Base-by-base conservation (phyloP, 2,888 invertebrate genomes). In the Phytoseiulus persimilis region DNA sequence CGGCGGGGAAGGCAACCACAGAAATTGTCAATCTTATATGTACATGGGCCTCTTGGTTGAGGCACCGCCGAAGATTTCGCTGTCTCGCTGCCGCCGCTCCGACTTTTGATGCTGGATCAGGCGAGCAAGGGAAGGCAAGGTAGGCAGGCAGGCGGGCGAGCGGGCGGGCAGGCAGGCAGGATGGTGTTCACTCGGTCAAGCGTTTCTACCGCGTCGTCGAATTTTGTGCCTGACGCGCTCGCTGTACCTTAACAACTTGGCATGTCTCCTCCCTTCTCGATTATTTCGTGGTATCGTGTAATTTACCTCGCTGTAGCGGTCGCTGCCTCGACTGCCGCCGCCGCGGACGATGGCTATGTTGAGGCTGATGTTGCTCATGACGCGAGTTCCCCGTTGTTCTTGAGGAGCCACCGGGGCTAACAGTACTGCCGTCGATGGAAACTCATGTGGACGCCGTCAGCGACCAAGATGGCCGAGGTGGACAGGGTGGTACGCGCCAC, bases 51-150 rank as follows among this genome's bases (percentile, higher is more conserved):
- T 65, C 65, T 65, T 65, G 65, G 23, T 65, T 65, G 65, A 65
- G 65, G 65, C 65, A 65, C 65, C 65, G 65, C 65, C 65, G 65
- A 65, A 65, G 65, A 65, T 65, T 65, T 65, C 65, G 65, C 65
- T 65, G 65, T 65, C 65, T 65, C 18, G 65, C 65, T 65, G 65
- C 65, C 28, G 65, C 65, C 18, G 65, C 65, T 65, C 18, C 65
- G 18, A 65, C 65, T 65, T 28, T 65, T 28, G 65, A 65, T 65
- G 65, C 65, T 23, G 65, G 65, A 65, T 65, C 65, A 65, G 65
- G 18, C 65, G 65, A 65, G 65, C 65, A 65, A 14, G 65, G 65
- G 18, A 65, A 65, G 65, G 65, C 65, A 65, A 65, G 65, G 23
- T 18, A 18, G 39, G 39, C 39, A 39, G 65, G 65, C 65, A 65